Evolutionary conservation across 2,888 invertebrate species (phyloP).

Genomic region (Caenorhabditis japonica): DNA sequence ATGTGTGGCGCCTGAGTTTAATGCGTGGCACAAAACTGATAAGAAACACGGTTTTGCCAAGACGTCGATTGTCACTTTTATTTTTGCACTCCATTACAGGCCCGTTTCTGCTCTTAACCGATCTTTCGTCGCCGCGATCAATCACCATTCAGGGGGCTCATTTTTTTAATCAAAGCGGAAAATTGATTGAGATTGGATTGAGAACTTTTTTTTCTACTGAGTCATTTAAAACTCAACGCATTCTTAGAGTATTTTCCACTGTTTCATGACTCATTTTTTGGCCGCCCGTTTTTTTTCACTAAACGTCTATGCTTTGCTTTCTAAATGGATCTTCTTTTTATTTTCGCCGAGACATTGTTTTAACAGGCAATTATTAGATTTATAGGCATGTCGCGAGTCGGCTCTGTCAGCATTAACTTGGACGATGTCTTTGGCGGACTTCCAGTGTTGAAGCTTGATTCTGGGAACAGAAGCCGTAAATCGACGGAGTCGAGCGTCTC

Average conservation of each 20-base stretch:
- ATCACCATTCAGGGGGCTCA: conserved; percentile 24
- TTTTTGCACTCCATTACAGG: conserved; percentile 35
- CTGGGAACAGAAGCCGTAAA: conserved; percentile 41
- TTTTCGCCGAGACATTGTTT: too few relatives aligned
- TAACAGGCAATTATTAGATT: too few relatives aligned
- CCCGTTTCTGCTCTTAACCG: conserved; percentile 28
- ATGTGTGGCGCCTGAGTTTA: conserved; percentile 47
- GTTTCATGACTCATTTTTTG: too few relatives aligned
- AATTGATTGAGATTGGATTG: not conserved
- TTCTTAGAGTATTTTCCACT: conserved; percentile 1
- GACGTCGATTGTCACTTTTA: conserved; percentile 25
- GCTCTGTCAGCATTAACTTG: conserved; percentile 57
- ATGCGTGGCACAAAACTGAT: conserved; percentile 49
- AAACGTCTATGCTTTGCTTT: conserved; percentile 3
- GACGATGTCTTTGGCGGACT: conserved; percentile 58
- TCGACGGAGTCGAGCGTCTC: conserved; percentile 48
- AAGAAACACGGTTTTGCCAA: conserved; percentile 31
- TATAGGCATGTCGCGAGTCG: conserved; percentile 49
- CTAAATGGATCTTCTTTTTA: too few relatives aligned
- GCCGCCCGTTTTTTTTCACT: too few relatives aligned
- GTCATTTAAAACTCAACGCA: conserved; percentile 11
- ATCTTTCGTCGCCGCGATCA: conserved; percentile 49
- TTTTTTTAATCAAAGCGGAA: conserved; percentile 1
- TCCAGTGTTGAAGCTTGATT: conserved; percentile 24
- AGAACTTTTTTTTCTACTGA: conserved; percentile 6